Base-by-base conservation (phyloP, 2,113 vertebrate species). In the Nyctereutes procyonoides region DNA sequence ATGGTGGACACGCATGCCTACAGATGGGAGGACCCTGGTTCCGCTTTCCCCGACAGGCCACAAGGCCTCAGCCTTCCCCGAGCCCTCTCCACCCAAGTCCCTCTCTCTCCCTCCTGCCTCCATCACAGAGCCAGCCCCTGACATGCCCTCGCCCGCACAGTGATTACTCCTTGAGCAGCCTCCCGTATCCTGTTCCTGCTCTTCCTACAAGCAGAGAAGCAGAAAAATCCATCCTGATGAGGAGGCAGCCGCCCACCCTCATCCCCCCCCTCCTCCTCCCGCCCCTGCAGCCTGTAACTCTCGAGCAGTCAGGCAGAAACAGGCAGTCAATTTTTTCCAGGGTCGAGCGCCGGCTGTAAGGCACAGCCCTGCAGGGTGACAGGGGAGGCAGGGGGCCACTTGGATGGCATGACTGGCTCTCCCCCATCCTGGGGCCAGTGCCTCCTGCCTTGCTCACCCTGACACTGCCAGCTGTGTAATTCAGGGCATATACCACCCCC, bases 221-320 rank as follows among this genome's bases (percentile, higher is more conserved):
- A 93, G 92, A 96, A 95, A 94, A 93, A 93, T 92, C 92, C 92
- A 97, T 95, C 82, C 96, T 82, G 89, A 89, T 22, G 92, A 92
- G 86, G 80, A 73, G 43, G 85, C 86, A 30, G 90, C 86, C 0
- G 53, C 96, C 82, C 5, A 0, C 92, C 74, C 65, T 24, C 22
- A 0, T n/a, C 55, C 56, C 30, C 13, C 43, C 6, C 43, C 43
- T 12, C 81, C 48, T 32, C 48, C 56, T 17, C 94, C 65, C 1
- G 0, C 35, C 74, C 82, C 71, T 58, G 88, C 51, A 62, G 95
- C 95, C 96, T 82, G 90, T 96, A 96, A 95, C 88, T 94, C 88
- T 84, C 0, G 48, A 12, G 95, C 96, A 97, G 88, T 93, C 97
- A 96, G 96, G 96, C 96, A 88, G 96, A 97, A 97, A 97, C 32